Percentiles rank a stretch among this genome's conserved stretches.
These are phyloP conservation scores for Hyaena hyaena DNA, from an alignment of 2,113 vertebrate species.

Conservation along the genomic window DNA sequence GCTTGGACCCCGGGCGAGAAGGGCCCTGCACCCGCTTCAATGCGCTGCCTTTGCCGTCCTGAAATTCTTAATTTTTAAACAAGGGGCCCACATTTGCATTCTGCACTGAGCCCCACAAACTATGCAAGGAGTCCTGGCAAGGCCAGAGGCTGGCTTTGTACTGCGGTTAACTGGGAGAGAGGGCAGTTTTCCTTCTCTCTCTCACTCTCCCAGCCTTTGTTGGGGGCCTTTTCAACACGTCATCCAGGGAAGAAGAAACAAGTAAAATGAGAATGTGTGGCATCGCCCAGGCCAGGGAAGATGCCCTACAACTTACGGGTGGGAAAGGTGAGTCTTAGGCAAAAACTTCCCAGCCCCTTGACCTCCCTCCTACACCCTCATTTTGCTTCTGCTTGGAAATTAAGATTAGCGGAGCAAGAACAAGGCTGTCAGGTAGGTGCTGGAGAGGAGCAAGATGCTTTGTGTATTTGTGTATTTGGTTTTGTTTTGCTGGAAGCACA, in stretches of 20 bases:
- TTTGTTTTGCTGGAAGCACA: neutral
- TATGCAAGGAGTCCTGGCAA: neutral
- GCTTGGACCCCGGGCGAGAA: neutral
- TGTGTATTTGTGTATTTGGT: neutral
- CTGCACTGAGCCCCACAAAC: neutral
- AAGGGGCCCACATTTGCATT: neutral
- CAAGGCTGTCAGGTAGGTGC: neutral
- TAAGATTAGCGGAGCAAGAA: neutral
- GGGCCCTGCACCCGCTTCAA: neutral
- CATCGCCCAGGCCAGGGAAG: neutral
- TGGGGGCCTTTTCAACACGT: neutral
- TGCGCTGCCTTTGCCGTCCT: fast-evolving
- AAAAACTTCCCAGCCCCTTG: neutral
- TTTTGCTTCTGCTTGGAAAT: neutral
- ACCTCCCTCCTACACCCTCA: neutral
- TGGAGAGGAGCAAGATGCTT: neutral
- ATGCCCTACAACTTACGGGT: fast-evolving
- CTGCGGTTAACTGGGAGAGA: fast-evolving
- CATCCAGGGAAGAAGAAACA: neutral
- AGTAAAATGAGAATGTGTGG: neutral
- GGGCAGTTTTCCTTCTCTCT: too few species aligned
- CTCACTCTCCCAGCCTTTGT: too few species aligned
- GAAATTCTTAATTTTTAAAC: neutral
- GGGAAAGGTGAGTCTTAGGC: neutral
- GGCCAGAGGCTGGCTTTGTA: neutral